Evolutionary conservation across 2,797 vertebrate genomes (phyloP).

Genomic region (Craterocephalus amniculus): DNA sequence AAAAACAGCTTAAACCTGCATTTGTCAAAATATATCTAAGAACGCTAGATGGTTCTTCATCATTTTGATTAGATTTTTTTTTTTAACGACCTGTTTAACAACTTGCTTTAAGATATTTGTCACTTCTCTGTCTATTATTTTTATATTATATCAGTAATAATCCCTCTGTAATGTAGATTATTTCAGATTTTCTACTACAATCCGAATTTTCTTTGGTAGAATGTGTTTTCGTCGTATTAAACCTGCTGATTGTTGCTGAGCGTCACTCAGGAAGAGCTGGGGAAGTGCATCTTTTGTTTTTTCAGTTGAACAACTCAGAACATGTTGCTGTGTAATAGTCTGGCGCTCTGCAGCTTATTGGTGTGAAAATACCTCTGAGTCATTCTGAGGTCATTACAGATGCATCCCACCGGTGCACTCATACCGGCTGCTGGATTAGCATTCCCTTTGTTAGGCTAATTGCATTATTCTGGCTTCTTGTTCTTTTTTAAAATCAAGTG

Average conservation of each 20-base stretch:
- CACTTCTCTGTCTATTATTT: too few species aligned
- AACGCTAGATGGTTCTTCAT: too few species aligned
- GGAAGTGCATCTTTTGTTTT: conserved; percentile 21
- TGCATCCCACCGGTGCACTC: conserved; percentile 77
- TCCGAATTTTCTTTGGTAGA: too few species aligned
- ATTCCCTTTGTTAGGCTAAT: conserved; percentile 81
- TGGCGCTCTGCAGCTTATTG: conserved; percentile 68
- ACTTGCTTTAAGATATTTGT: too few species aligned
- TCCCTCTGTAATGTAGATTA: too few species aligned
- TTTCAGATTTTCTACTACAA: too few species aligned
- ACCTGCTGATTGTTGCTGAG: not conserved
- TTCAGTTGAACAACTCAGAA: conserved; percentile 29
- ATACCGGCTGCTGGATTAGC: conserved; percentile 69
- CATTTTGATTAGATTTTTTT: too few species aligned
- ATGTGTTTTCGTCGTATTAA: not conserved
- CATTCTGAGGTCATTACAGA: conserved; percentile 76
- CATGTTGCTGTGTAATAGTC: conserved; percentile 46
- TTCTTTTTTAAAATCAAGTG: conserved; percentile 42
- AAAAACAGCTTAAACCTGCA: too few species aligned
- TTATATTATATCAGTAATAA: too few species aligned
- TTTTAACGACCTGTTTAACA: too few species aligned
- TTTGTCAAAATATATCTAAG: too few species aligned
- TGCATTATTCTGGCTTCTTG: conserved; percentile 61
- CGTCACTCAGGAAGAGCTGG: conserved; percentile 17
- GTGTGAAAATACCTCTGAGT: conserved; percentile 78